phyloP scores from a whole-genome alignment of 2,797 vertebrate genomes.

The Paedocypris micromegethes region DNA sequence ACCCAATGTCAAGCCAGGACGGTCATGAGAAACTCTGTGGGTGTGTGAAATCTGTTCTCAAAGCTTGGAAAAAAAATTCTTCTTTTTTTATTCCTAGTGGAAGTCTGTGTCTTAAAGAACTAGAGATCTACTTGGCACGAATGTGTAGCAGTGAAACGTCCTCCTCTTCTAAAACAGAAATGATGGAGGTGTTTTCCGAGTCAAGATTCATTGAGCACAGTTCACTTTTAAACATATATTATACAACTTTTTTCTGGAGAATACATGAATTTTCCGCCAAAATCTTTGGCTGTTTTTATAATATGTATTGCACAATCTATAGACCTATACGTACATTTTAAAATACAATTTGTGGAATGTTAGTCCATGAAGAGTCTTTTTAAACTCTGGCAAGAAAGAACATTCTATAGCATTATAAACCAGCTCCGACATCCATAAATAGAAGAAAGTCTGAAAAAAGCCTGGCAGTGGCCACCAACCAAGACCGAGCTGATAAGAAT shows the following conservation, averaged over 20 bases:
- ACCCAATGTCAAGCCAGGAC: conserved; percentile 7
- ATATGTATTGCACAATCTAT: conserved; percentile 7
- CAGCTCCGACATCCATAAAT: not conserved
- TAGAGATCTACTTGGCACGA: conserved; percentile 48
- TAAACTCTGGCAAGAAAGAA: too few species aligned
- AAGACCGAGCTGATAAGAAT: conserved; percentile 41
- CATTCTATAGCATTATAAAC: not conserved
- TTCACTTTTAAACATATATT: conserved; percentile 45
- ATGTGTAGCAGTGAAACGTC: conserved; percentile 34
- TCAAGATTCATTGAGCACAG: conserved; percentile 36
- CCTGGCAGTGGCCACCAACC: conserved; percentile 29
- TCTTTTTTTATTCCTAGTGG: conserved; percentile 25
- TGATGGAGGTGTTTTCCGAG: conserved; percentile 46
- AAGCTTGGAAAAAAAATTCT: conserved; percentile 30
- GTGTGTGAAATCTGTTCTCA: conserved; percentile 40
- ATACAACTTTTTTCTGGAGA: not conserved
- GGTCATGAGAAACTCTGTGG: conserved; percentile 35
- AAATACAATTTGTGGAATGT: not conserved
- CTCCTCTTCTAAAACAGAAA: conserved; percentile 44
- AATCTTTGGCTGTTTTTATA: conserved; percentile 32
- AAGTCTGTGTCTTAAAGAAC: conserved; percentile 39
- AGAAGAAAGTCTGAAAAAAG: conserved; percentile 9
- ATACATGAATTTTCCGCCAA: conserved; percentile 24
- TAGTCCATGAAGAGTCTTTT: too few species aligned
- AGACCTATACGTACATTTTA: conserved; percentile 5